Percentiles rank a stretch among this genome's conserved stretches.
Evolutionary conservation across 2,113 vertebrate genomes (phyloP).

Genomic region (Arenaria interpres): DNA sequence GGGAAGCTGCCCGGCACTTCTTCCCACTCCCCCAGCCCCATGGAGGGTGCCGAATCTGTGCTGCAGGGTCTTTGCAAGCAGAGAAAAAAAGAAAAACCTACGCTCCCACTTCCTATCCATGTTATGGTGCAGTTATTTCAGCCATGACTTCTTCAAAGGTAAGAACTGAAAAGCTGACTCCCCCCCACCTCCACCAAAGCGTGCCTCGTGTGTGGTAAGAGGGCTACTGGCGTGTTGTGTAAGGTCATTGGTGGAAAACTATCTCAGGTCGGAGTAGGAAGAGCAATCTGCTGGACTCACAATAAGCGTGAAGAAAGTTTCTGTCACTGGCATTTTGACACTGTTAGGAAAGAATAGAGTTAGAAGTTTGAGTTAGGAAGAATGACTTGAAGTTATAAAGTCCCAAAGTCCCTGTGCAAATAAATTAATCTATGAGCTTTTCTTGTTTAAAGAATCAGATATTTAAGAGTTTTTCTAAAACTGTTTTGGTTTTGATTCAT

Average conservation of each 20-base stretch:
- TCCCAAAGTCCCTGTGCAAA: not conserved
- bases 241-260: not conserved
- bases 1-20: accelerated
- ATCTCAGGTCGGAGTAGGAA: not conserved
- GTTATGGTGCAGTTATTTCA: not conserved
- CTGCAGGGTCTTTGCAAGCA: not conserved
- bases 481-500: not conserved
- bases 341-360: not conserved
- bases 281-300: not conserved
- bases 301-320: not conserved
- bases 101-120: accelerated
- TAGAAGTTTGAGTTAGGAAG: not conserved
- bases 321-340: not conserved
- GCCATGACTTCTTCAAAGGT: not conserved
- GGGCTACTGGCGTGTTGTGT: not conserved
- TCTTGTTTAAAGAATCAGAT: not conserved
- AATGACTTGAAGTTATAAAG: not conserved
- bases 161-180: not conserved
- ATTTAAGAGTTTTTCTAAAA: not conserved
- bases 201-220: too few species aligned
- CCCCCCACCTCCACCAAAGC: not conserved
- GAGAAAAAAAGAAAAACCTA: not conserved
- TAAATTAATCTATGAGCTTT: not conserved
- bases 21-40: not conserved
- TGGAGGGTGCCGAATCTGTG: not conserved